Evolutionary conservation across 2,888 invertebrate species (phyloP).

Genomic region (Agrochola circellaris): DNA sequence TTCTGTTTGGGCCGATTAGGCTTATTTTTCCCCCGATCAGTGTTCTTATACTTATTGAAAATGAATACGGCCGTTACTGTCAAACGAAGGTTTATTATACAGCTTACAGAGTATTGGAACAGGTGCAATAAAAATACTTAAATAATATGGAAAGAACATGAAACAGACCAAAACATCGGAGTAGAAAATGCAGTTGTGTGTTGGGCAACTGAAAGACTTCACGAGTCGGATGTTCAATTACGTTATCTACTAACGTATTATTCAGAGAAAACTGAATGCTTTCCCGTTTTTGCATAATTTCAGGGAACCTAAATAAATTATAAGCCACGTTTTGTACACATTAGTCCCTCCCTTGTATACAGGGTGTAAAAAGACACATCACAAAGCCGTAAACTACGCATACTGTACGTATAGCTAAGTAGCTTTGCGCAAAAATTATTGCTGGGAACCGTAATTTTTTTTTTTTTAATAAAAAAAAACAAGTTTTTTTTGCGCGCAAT

Average conservation of each 20-base stretch:
- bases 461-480: no score
- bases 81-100: background rate
- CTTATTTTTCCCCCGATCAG: conserved; percentile 1
- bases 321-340: background rate
- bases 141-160: background rate
- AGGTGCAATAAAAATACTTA: conserved; percentile 21
- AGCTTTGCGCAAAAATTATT: no score
- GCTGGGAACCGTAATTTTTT: no score
- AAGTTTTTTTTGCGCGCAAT: no score
- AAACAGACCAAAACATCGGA: background rate
- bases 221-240: background rate
- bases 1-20: background rate
- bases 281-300: background rate
- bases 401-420: no score
- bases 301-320: background rate
- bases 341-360: background rate
- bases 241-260: background rate
- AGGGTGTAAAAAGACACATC: no score
- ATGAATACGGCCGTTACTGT: conserved; percentile 15
- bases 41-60: background rate
- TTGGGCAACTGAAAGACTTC: conserved; percentile 10
- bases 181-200: conserved; percentile 1
- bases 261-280: background rate
- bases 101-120: conserved; percentile 30
- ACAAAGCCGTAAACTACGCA: no score